A percentile compares a stretch with the other conserved stretches of the same genome.
Evolutionary conservation across 2,797 vertebrate genomes (phyloP).

Genomic region (Pristis pectinata): DNA sequence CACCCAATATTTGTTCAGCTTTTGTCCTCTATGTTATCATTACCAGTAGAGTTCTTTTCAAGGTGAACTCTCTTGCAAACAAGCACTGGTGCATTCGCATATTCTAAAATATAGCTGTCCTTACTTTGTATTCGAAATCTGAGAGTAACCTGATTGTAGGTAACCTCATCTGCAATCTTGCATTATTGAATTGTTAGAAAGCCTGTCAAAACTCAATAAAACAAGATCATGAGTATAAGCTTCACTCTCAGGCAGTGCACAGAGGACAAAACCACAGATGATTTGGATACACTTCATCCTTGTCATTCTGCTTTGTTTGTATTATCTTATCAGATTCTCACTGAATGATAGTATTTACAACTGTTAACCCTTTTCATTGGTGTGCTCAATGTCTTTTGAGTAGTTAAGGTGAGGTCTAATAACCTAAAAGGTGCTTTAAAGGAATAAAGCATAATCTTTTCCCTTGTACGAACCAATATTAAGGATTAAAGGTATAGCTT

Average conservation of each 20-base stretch:
- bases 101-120: neutral
- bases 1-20: too few species aligned
- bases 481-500: neutral
- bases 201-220: neutral
- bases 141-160: neutral
- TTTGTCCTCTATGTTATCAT: neutral
- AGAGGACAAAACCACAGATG: neutral
- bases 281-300: neutral
- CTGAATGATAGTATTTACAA: neutral
- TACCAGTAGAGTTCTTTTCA: neutral
- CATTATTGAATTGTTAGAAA: neutral
- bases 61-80: neutral
- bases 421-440: neutral
- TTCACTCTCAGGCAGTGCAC: too few species aligned
- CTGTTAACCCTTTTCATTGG: neutral
- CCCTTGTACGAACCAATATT: neutral
- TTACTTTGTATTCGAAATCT: neutral
- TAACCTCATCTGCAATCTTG: neutral
- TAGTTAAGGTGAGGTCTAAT: neutral
- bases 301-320: neutral
- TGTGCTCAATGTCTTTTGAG: conserved; percentile 2
- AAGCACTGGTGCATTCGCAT: neutral
- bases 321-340: conserved; percentile 23
- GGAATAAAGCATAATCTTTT: conserved; percentile 13
- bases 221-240: neutral